Conservation (phyloP, 2,888 invertebrate genomes). For the Antheraea assamensis region DNA sequence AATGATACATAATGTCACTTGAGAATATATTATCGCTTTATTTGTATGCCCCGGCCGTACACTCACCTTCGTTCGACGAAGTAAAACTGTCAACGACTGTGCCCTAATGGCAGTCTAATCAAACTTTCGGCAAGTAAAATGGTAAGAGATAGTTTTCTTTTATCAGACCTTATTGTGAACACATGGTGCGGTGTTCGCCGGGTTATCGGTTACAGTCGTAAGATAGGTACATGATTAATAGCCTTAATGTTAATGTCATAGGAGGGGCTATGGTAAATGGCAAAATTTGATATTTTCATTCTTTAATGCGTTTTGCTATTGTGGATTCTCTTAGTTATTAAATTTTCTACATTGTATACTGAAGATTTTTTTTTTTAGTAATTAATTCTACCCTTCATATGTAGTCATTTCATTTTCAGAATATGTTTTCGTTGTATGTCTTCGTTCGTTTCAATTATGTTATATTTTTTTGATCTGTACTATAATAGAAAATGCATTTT, state of each 20-base stretch:
- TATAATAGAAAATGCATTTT: not conserved
- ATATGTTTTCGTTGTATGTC: too few relatives aligned
- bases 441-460: too few relatives aligned
- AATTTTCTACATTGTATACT: too few relatives aligned
- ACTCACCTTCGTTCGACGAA: conserved; percentile 3
- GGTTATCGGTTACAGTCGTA: not conserved
- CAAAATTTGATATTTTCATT: not conserved
- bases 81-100: conserved; percentile 22
- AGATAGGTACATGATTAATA: not conserved
- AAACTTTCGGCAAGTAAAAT: conserved; percentile 19
- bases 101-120: conserved; percentile 20
- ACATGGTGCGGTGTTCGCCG: conserved; percentile 1
- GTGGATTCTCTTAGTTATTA: not conserved
- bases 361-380: too few relatives aligned
- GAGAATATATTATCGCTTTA: conserved; percentile 1
- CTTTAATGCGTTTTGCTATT: not conserved
- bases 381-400: too few relatives aligned
- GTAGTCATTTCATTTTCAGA: too few relatives aligned
- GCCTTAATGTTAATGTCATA: not conserved
- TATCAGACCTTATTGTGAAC: not conserved
- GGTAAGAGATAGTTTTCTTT: conserved; percentile 21
- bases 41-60: not conserved
- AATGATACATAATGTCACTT: not conserved
- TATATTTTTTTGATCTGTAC: not conserved
- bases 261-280: not conserved